Evolutionary conservation across 2,888 invertebrate species (phyloP).

Genomic region (Campaea margaritaria): DNA sequence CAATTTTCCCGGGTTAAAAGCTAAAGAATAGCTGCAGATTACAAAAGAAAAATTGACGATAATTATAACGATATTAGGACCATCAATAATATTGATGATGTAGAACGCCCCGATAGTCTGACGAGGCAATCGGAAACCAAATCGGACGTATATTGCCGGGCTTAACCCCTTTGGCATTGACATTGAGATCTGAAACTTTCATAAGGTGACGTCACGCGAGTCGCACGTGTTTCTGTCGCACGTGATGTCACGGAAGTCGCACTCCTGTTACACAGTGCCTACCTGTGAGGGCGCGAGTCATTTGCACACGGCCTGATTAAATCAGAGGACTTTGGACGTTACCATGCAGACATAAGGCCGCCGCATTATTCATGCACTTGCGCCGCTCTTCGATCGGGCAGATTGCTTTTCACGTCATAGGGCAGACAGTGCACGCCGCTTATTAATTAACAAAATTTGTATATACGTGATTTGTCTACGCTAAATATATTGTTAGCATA

Average conservation of each 20-base stretch:
- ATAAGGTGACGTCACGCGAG: constrained; percentile 18
- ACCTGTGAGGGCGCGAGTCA: constrained; percentile 13
- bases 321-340: constrained; percentile 20
- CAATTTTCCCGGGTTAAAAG: too few relatives aligned
- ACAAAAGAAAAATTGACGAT: too few relatives aligned
- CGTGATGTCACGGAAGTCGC: constrained; percentile 17
- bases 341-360: constrained; percentile 7
- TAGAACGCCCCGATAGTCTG: too few relatives aligned
- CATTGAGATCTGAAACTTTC: constrained; percentile 26
- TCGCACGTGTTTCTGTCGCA: constrained; percentile 10
- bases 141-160: too few relatives aligned
- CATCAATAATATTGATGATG: too few relatives aligned
- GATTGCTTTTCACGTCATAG: constrained; percentile 33
- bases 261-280: constrained; percentile 8
- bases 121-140: too few relatives aligned
- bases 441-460: constrained; percentile 28
- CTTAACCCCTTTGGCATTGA: constrained; percentile 25
- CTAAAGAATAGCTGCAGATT: too few relatives aligned
- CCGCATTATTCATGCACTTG: constrained; percentile 5
- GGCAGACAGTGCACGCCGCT: constrained; percentile 28
- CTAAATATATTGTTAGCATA: constrained; percentile 20
- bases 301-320: neutral
- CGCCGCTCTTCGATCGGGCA: constrained; percentile 5
- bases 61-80: too few relatives aligned
- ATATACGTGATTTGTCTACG: constrained; percentile 30